Base-by-base conservation (phyloP, 1,140 invertebrate genomes). In the Leptopilina clavipes region DNA sequence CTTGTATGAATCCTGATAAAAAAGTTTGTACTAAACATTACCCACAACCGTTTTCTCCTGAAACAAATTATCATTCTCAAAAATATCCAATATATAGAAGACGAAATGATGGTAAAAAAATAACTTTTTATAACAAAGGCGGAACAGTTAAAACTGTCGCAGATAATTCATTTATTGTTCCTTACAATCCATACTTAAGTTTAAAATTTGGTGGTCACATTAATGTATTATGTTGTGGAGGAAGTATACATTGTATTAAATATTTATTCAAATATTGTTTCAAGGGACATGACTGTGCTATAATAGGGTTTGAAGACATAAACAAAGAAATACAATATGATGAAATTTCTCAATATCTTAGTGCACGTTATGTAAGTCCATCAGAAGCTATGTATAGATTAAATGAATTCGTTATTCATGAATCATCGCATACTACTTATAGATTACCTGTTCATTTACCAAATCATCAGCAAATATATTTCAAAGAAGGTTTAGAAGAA, bases 21-120 rank as follows among this genome's bases (percentile, higher is more conserved):
- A 70, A 59, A 78, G 77, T 76, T 76, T 76, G n/a, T n/a, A n/a
- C n/a, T n/a, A n/a, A n/a, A n/a, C n/a, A n/a, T n/a, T n/a, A n/a
- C n/a, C n/a, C n/a, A 56, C 74, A 73, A 71, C 18, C 17, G 31
- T 75, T 71, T 54, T 6, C 40, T 2, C 12, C 74, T 45, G 81
- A 87, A 31, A 73, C 72, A 1, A 31, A 22, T 5, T 14, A 52
- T 14, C 14, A 22, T 52, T 12, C 5, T 31, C 54, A 22, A n/a
- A 17, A 48, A 17, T 54, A 25, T 54, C 18, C 14, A 14, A 14
- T n/a, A 43, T 74, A 74, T 70, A 31, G 12, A 3, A 18, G 73
- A 25, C 54, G 72, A 73, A 31, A 73, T 73, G 25, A 19, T 73
- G 1, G 12, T 3, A 45, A n/a, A n/a, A 18, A 17, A 45, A 45